Percentiles rank a stretch among this genome's conserved stretches.
These are phyloP conservation scores for Corapipo altera DNA, from an alignment of 2,113 vertebrate genomes.

Conservation along the genomic window DNA sequence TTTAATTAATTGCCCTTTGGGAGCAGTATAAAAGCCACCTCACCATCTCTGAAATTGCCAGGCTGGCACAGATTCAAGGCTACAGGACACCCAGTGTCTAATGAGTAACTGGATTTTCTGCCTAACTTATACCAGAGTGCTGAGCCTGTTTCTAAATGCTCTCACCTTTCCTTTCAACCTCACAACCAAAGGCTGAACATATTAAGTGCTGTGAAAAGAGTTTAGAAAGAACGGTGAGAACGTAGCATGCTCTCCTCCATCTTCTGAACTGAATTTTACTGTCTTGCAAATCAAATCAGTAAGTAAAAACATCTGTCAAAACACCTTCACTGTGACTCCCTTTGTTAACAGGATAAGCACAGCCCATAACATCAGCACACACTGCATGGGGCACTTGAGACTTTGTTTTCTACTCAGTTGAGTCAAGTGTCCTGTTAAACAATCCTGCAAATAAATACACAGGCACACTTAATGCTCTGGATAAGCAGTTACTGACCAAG, in stretches of 20 bases:
- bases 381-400: not conserved
- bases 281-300: not conserved
- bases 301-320: not conserved
- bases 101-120: not conserved
- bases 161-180: not conserved
- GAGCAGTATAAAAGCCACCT: not conserved
- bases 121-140: not conserved
- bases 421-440: not conserved
- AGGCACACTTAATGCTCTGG: not conserved
- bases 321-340: not conserved
- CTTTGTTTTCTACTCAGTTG: not conserved
- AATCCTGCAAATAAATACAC: not conserved
- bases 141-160: not conserved
- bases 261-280: not conserved
- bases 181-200: not conserved
- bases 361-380: accelerated
- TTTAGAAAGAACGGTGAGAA: not conserved
- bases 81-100: not conserved
- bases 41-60: not conserved
- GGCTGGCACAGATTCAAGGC: not conserved
- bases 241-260: not conserved
- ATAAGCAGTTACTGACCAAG: not conserved
- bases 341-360: not conserved
- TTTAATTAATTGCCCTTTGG: not conserved
- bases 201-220: not conserved